Conservation (phyloP, 2,113 vertebrate genomes). For the Psophia crepitans region DNA sequence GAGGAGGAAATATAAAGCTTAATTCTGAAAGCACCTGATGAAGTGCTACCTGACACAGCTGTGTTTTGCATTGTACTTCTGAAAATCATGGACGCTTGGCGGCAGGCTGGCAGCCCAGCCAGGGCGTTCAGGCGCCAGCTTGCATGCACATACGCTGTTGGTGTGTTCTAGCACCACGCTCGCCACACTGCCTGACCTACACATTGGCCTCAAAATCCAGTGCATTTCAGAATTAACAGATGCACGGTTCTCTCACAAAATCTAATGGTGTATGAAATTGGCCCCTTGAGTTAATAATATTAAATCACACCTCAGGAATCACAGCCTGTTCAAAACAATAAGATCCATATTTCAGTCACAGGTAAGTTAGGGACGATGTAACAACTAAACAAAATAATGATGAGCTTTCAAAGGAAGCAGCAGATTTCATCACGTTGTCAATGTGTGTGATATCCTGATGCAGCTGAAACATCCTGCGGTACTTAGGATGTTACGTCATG, state of each 20-base stretch:
- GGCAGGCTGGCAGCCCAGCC: background rate
- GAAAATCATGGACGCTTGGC: background rate
- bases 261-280: background rate
- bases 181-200: background rate
- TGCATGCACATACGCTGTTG: fast-evolving
- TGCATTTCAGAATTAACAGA: background rate
- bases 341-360: background rate
- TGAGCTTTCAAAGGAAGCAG: background rate
- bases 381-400: background rate
- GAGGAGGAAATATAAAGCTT: background rate
- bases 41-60: background rate
- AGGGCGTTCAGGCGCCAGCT: background rate
- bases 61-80: background rate
- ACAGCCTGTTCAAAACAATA: background rate
- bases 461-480: background rate
- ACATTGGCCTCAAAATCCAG: background rate
- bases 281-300: background rate
- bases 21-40: background rate
- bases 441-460: background rate
- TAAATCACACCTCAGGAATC: background rate
- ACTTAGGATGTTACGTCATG: background rate
- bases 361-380: background rate
- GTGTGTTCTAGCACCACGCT: background rate
- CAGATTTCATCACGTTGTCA: background rate
- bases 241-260: background rate